Conservation (phyloP, 2,113 vertebrate genomes). For the Cromileptes altivelis region DNA sequence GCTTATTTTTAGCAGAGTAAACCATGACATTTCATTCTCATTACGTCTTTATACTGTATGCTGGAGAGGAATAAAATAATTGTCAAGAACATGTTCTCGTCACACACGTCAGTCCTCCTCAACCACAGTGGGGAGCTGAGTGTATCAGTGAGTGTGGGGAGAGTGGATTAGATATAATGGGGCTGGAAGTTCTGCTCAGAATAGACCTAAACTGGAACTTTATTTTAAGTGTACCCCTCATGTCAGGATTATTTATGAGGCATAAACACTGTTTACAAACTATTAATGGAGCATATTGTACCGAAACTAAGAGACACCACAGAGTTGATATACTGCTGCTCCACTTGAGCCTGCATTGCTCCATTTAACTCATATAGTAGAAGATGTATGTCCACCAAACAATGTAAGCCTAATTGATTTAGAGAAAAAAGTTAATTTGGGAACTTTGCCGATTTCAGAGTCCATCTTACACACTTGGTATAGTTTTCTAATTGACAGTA, state of each 20-base stretch:
- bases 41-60: slow-evolving; percentile 6
- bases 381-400: slow-evolving; percentile 1
- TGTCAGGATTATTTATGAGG: slow-evolving; percentile 28
- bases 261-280: slow-evolving; percentile 41
- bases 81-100: slow-evolving; percentile 19
- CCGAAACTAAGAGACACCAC: slow-evolving; percentile 26
- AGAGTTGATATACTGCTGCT: slow-evolving; percentile 27
- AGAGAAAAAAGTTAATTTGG: not conserved
- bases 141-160: not conserved
- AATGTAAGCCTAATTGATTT: slow-evolving; percentile 32
- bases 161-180: slow-evolving; percentile 4
- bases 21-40: slow-evolving; percentile 10
- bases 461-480: not conserved
- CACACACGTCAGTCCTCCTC: slow-evolving; percentile 3
- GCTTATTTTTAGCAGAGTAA: slow-evolving; percentile 28
- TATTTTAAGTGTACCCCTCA: slow-evolving; percentile 1
- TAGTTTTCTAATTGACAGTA: not conserved
- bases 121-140: not conserved
- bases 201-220: slow-evolving; percentile 21
- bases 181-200: slow-evolving; percentile 17
- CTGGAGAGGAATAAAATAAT: slow-evolving; percentile 22
- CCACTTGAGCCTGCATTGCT: slow-evolving; percentile 24
- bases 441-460: slow-evolving; percentile 13
- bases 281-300: slow-evolving; percentile 46
- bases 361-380: slow-evolving; percentile 44